Evolutionary conservation across 2,888 invertebrate genomes (phyloP).

Genomic region (Colostygia pectinataria): DNA sequence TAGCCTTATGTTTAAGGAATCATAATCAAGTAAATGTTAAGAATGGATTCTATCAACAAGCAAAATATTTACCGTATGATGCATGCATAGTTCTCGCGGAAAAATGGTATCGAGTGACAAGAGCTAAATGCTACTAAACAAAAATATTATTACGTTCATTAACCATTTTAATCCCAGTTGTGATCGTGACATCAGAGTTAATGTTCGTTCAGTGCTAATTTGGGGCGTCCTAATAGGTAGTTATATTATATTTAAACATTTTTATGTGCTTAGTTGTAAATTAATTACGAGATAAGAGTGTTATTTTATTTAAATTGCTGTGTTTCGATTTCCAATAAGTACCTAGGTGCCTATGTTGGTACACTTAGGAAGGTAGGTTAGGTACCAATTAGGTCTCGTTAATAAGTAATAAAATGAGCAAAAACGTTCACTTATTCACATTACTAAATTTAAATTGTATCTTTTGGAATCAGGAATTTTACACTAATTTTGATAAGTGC

Average conservation of each 20-base stretch:
- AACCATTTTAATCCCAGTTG: slow-evolving; percentile 42
- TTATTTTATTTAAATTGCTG: too few species aligned
- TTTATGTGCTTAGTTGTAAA: not conserved
- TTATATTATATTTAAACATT: not conserved
- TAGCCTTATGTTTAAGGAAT: too few species aligned
- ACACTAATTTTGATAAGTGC: too few species aligned
- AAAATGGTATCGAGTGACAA: slow-evolving; percentile 52
- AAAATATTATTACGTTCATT: slow-evolving; percentile 45
- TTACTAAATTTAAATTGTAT: too few species aligned
- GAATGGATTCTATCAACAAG: slow-evolving; percentile 8
- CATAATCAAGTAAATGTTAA: not conserved
- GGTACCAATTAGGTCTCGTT: too few species aligned
- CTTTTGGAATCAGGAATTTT: too few species aligned
- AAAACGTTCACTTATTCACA: too few species aligned
- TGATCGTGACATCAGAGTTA: slow-evolving; percentile 38
- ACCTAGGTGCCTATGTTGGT: too few species aligned
- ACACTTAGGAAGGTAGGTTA: too few species aligned
- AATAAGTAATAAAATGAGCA: too few species aligned
- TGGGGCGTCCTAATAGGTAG: not conserved
- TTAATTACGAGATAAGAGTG: not conserved
- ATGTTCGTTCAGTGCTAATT: slow-evolving; percentile 17
- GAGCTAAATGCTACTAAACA: slow-evolving; percentile 58
- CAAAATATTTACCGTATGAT: slow-evolving; percentile 11
- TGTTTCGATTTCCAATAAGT: not conserved
- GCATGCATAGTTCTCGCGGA: slow-evolving; percentile 19